Conservation (phyloP, 2,113 vertebrate genomes). For the Aleadryas rufinucha region DNA sequence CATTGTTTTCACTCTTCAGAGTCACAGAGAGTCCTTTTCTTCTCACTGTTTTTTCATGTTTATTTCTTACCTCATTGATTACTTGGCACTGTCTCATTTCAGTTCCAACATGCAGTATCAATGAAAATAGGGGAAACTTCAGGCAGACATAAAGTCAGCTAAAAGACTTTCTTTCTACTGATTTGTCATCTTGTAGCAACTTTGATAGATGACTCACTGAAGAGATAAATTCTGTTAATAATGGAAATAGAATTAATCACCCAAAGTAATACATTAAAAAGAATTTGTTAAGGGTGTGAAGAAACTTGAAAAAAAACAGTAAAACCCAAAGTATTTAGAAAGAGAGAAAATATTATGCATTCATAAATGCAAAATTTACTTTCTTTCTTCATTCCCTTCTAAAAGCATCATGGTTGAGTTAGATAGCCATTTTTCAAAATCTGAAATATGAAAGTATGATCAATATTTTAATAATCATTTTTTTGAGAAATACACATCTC, state of each 20-base stretch:
- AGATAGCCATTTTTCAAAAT: neutral
- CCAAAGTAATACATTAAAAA: neutral
- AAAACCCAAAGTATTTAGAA: neutral
- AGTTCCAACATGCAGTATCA: neutral
- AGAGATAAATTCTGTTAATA: neutral
- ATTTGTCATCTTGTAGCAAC: neutral
- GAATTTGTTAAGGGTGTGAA: neutral
- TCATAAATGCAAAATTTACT: neutral
- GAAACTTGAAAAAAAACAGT: neutral
- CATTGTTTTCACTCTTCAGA: neutral
- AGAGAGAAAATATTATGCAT: neutral
- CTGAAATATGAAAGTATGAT: neutral
- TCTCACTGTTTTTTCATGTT: neutral
- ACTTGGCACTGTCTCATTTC: neutral
- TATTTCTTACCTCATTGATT: neutral
- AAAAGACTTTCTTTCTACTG: neutral
- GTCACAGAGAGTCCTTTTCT: neutral
- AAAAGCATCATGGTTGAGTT: too few species aligned
- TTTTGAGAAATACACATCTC: neutral
- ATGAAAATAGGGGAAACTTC: neutral
- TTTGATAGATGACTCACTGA: neutral
- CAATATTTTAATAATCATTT: neutral
- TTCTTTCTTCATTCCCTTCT: neutral
- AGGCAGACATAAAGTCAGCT: neutral
- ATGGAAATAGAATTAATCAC: neutral